phyloP scores from a whole-genome alignment of 1,140 invertebrate genomes.

The Aphelenchoides avenae region DNA sequence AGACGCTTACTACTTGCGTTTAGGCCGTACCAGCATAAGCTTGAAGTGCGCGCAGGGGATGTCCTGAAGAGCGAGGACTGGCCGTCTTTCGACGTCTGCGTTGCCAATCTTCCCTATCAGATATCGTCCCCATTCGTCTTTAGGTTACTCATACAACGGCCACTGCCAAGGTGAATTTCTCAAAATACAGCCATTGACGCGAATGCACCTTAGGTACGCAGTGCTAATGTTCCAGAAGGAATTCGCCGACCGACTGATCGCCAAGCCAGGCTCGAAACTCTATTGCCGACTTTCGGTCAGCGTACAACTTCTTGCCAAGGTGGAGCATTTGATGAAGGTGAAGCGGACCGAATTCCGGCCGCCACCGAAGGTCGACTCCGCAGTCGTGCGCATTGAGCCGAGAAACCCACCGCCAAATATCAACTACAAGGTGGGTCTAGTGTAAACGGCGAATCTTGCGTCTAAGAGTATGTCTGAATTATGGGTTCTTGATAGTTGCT shows the following conservation, averaged over 20 bases:
- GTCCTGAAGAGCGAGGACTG: constrained; percentile 76
- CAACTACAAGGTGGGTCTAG: constrained; percentile 73
- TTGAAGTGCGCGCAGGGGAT: constrained; percentile 94
- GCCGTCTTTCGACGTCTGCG: constrained; percentile 98
- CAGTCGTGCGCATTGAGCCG: constrained; percentile 94
- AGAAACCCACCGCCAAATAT: constrained; percentile 90
- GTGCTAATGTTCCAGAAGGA: constrained; percentile 98
- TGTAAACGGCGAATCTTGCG: neutral
- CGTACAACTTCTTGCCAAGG: constrained; percentile 86
- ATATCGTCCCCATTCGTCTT: constrained; percentile 97
- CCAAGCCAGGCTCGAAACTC: constrained; percentile 92
- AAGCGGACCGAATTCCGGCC: constrained; percentile 93
- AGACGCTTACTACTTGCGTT: constrained; percentile 64
- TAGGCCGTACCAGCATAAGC: constrained; percentile 73
- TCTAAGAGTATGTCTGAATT: constrained; percentile 20
- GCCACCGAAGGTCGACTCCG: constrained; percentile 92
- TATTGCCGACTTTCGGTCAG: constrained; percentile 95
- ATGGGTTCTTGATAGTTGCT: neutral
- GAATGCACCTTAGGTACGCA: constrained; percentile 85
- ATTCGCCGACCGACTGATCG: constrained; percentile 92
- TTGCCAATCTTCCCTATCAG: constrained; percentile 96
- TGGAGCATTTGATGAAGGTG: constrained; percentile 95
- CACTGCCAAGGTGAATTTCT: constrained; percentile 64
- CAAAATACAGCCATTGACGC: too few species aligned
- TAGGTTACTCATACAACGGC: constrained; percentile 84